phyloP scores from a whole-genome alignment of 1,140 invertebrate genomes.

The Drosophila sturtevanti region DNA sequence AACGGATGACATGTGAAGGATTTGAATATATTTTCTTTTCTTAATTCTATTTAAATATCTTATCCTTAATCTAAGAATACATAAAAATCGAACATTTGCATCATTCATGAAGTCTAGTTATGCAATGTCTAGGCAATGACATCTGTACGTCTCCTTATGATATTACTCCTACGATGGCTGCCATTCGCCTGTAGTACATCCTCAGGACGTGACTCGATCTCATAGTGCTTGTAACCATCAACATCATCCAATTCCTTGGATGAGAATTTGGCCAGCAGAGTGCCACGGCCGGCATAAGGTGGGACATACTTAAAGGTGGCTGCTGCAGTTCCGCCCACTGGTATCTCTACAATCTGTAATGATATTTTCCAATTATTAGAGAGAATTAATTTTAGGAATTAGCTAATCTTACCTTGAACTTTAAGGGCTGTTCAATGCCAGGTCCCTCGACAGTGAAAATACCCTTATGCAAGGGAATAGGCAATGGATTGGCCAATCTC shows the following conservation, averaged over 20 bases:
- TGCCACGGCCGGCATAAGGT: constrained; percentile 87
- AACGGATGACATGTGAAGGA: constrained; percentile 46
- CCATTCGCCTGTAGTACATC: constrained; percentile 68
- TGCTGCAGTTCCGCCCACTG: constrained; percentile 86
- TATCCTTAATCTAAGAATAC: constrained; percentile 56
- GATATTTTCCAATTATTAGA: neutral
- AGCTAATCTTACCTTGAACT: constrained; percentile 85
- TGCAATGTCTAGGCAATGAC: constrained; percentile 66
- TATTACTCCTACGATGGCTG: constrained; percentile 60
- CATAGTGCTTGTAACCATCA: constrained; percentile 89
- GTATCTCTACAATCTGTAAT: constrained; percentile 83
- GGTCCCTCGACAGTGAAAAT: constrained; percentile 91
- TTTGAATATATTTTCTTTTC: constrained; percentile 5
- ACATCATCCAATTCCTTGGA: constrained; percentile 92
- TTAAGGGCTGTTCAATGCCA: constrained; percentile 88
- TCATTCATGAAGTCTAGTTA: neutral
- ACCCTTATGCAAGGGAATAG: constrained; percentile 89
- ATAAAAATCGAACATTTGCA: constrained; percentile 21
- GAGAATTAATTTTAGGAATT: neutral
- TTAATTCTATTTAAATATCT: constrained; percentile 37
- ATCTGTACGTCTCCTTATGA: constrained; percentile 72
- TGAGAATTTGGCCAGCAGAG: constrained; percentile 91
- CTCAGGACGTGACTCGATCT: constrained; percentile 83
- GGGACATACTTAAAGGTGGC: constrained; percentile 89
- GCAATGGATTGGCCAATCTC: constrained; percentile 92